Percentiles rank a stretch among this genome's conserved stretches.
Evolutionary conservation across 2,888 invertebrate species (phyloP).

Genomic region (Drosophila cracens): DNA sequence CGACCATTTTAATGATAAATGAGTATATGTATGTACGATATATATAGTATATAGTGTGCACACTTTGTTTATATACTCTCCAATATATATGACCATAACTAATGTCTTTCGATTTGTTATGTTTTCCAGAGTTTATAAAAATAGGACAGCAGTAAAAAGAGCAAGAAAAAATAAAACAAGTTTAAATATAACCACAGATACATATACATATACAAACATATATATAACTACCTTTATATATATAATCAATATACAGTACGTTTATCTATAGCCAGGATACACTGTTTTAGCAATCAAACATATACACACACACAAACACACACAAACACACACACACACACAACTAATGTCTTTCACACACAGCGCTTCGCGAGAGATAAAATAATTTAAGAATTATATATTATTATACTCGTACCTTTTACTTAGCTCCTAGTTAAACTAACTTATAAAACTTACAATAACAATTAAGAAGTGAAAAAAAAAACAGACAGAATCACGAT

Average conservation of each 20-base stretch:
- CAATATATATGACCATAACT: constrained; percentile 53
- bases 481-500: constrained; percentile 18
- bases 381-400: constrained; percentile 46
- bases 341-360: neutral
- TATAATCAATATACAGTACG: constrained; percentile 30
- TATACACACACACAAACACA: constrained; percentile 34
- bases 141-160: constrained; percentile 39
- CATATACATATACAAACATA: constrained; percentile 33
- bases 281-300: constrained; percentile 46
- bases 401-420: constrained; percentile 78
- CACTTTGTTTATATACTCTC: constrained; percentile 33
- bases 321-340: constrained; percentile 22
- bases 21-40: neutral
- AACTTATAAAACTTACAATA: constrained; percentile 51
- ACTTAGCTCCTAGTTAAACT: constrained; percentile 70
- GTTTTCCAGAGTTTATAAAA: constrained; percentile 83
- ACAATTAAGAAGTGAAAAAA: constrained; percentile 19
- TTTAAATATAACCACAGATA: constrained; percentile 52
- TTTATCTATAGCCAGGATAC: constrained; percentile 38
- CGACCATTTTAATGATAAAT: neutral
- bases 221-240: constrained; percentile 37
- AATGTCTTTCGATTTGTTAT: constrained; percentile 83
- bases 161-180: constrained; percentile 19
- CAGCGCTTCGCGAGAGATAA: constrained; percentile 44
- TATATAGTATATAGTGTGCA: constrained; percentile 22